Conservation (phyloP, 2,888 invertebrate species). For the Hirtodrosophila confusa region DNA sequence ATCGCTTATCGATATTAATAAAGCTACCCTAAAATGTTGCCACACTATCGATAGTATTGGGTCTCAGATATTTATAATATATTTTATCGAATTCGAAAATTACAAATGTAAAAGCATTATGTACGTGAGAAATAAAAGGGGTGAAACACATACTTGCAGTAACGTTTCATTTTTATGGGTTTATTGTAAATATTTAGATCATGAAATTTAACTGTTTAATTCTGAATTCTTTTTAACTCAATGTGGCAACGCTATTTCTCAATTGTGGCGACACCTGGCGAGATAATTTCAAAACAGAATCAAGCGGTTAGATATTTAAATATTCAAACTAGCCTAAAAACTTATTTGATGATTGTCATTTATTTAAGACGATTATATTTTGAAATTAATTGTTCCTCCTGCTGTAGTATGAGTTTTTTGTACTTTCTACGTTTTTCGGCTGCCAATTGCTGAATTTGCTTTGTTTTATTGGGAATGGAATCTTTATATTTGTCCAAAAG, state of each 20-base stretch:
- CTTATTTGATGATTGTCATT: no score
- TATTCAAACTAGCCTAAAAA: background rate
- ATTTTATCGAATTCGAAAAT: no score
- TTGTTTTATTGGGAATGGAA: background rate
- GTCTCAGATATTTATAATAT: no score
- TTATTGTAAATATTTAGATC: no score
- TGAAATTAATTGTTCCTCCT: no score
- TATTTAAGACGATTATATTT: no score
- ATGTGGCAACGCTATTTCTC: background rate
- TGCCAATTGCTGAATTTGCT: background rate
- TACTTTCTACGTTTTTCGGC: background rate
- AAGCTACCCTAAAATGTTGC: conserved; percentile 4
- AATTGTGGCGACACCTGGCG: conserved; percentile 15
- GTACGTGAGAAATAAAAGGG: background rate
- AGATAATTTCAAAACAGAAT: background rate
- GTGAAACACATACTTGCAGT: no score
- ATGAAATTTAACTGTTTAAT: no score
- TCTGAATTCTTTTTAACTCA: conserved; percentile 1
- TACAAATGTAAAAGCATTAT: background rate
- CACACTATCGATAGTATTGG: conserved; percentile 19
- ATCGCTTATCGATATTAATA: conserved; percentile 32
- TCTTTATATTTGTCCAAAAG: background rate
- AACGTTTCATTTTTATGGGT: no score
- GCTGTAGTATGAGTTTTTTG: no score
- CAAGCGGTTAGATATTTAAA: background rate